Evolutionary conservation across 1,140 invertebrate species (phyloP).

Genomic region (Mactra quadrangularis): DNA sequence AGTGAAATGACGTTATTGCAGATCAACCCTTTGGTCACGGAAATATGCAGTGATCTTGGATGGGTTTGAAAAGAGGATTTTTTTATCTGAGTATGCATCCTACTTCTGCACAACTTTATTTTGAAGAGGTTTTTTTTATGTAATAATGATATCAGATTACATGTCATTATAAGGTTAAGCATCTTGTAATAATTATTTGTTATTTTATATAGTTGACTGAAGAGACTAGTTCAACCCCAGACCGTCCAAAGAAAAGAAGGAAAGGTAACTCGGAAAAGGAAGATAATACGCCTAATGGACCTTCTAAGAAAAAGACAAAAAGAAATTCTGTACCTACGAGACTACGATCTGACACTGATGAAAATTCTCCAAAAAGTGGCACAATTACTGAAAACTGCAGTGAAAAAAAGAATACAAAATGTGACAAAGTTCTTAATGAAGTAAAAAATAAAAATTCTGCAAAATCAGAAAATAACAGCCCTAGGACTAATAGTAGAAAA

Average conservation of each 20-base stretch:
- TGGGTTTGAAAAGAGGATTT: too few species aligned
- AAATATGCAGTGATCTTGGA: too few species aligned
- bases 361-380: conserved; percentile 39
- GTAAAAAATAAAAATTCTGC: conserved; percentile 19
- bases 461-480: conserved; percentile 19
- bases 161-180: too few species aligned
- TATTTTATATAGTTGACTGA: conserved; percentile 46
- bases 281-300: conserved; percentile 68
- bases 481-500: conserved; percentile 39
- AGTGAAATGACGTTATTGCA: too few species aligned
- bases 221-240: conserved; percentile 56
- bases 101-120: too few species aligned
- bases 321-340: conserved; percentile 36
- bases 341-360: conserved; percentile 47
- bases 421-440: conserved; percentile 1
- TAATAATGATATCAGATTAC: too few species aligned
- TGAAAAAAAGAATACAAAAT: background rate
- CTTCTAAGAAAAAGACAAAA: conserved; percentile 62
- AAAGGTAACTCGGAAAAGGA: conserved; percentile 54
- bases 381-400: conserved; percentile 20
- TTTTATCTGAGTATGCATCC: too few species aligned
- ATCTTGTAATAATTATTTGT: too few species aligned
- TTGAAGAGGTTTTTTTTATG: too few species aligned
- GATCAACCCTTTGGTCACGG: too few species aligned
- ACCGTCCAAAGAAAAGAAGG: conserved; percentile 64